A percentile compares a stretch with the other conserved stretches of the same genome.
Evolutionary conservation across 2,113 vertebrate genomes (phyloP).

Genomic region (Sander lucioperca): DNA sequence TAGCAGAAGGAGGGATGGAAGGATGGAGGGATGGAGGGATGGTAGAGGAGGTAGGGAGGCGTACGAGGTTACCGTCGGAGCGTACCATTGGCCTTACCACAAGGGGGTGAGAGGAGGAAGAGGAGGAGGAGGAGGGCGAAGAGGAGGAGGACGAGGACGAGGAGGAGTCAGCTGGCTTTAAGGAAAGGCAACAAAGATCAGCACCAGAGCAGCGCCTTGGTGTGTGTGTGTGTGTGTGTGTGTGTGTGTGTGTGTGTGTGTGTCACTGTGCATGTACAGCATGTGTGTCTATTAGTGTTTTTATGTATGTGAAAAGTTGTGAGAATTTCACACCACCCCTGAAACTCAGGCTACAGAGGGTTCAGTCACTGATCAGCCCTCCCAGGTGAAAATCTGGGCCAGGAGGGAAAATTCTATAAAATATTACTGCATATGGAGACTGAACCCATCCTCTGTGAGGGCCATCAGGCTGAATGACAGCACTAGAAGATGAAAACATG

Average conservation of each 20-base stretch:
- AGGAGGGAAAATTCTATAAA: conserved; percentile 18
- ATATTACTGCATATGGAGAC: conserved; percentile 19
- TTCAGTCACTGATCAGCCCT: conserved; percentile 35
- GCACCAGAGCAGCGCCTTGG: conserved; percentile 81
- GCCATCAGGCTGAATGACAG: conserved; percentile 20
- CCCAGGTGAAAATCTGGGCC: conserved; percentile 28
- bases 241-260: conserved; percentile 29
- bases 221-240: conserved; percentile 29
- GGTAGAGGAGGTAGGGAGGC: conserved; percentile 64
- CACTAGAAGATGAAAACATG: conserved; percentile 36
- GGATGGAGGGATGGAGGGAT: conserved; percentile 55
- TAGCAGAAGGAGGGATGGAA: conserved; percentile 62
- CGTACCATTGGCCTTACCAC: conserved; percentile 97
- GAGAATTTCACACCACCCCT: neutral
- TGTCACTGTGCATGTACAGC: conserved; percentile 7
- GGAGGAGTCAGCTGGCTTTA: conserved; percentile 99
- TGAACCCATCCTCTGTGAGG: conserved; percentile 5
- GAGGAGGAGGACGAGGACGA: conserved; percentile 86
- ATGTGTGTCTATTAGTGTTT: conserved; percentile 22
- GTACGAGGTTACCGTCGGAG: conserved; percentile 83
- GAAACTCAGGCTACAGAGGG: neutral
- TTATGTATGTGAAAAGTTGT: neutral
- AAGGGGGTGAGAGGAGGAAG: conserved; percentile 92
- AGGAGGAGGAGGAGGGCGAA: conserved; percentile 87
- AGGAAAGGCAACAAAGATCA: conserved; percentile 99